Conservation (phyloP, 2,888 invertebrate genomes). For the Norana najaformis region DNA sequence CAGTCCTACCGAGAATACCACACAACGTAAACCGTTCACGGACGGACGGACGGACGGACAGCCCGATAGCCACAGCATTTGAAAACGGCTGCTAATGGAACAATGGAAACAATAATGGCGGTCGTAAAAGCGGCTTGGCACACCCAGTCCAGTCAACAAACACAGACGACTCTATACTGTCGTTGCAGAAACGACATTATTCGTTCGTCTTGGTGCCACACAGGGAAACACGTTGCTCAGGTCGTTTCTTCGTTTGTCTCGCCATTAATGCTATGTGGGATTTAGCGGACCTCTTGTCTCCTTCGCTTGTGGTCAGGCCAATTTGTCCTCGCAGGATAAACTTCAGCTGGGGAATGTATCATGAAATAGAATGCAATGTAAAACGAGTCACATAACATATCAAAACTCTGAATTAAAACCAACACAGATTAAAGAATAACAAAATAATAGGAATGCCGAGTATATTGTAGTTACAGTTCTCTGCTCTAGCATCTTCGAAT, state of each 20-base stretch:
- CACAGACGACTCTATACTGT: not conserved
- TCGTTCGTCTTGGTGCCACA: not conserved
- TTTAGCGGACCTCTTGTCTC: not conserved
- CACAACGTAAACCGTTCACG: not conserved
- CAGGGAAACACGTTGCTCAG: not conserved
- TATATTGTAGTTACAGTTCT: too few species aligned
- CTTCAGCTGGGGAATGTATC: not conserved
- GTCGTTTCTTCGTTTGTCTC: not conserved
- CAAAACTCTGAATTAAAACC: too few species aligned
- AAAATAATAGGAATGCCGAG: too few species aligned
- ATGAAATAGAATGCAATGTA: not conserved
- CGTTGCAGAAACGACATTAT: not conserved
- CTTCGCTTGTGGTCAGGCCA: not conserved
- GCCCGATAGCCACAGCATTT: not conserved
- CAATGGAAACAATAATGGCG: not conserved
- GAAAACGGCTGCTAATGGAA: not conserved
- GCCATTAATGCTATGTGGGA: not conserved
- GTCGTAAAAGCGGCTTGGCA: not conserved
- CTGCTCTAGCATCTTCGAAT: too few species aligned
- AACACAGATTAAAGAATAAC: too few species aligned
- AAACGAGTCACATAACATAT: not conserved
- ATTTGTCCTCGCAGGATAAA: not conserved
- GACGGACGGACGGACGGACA: not conserved
- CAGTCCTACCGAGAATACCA: not conserved
- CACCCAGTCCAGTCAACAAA: not conserved